Conservation (phyloP, 1,140 invertebrate genomes). For the Campoletis sonorensis region DNA sequence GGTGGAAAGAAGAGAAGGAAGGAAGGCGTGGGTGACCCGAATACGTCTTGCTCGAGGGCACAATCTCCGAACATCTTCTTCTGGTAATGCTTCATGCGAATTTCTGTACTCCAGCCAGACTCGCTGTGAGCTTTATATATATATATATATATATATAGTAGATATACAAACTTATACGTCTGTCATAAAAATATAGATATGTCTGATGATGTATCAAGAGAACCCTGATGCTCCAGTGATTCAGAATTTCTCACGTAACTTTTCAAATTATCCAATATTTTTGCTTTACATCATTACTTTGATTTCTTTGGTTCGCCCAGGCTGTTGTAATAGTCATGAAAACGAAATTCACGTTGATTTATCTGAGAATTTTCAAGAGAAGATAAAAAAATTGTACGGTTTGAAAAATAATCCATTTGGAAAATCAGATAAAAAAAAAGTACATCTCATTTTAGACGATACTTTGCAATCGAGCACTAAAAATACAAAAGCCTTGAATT, state of each 20-base stretch:
- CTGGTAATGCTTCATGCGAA: slow-evolving; percentile 69
- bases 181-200: too few species aligned
- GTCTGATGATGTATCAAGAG: neutral
- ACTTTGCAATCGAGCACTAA: too few species aligned
- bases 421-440: too few species aligned
- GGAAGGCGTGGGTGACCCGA: slow-evolving; percentile 54
- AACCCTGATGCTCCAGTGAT: neutral
- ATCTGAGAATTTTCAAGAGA: too few species aligned
- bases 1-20: slow-evolving; percentile 2
- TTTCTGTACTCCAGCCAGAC: slow-evolving; percentile 59
- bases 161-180: neutral
- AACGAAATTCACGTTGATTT: too few species aligned
- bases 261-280: slow-evolving; percentile 3
- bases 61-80: slow-evolving; percentile 73
- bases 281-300: neutral
- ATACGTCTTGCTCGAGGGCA: slow-evolving; percentile 61
- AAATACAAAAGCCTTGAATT: too few species aligned
- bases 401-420: neutral
- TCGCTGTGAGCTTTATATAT: slow-evolving; percentile 31
- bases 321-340: neutral
- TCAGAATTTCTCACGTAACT: neutral
- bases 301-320: neutral
- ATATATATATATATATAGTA: neutral
- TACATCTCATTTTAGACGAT: too few species aligned
- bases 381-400: neutral